Evolutionary conservation across 2,888 invertebrate species (phyloP).

Genomic region (Prostheceraeus crozeri): DNA sequence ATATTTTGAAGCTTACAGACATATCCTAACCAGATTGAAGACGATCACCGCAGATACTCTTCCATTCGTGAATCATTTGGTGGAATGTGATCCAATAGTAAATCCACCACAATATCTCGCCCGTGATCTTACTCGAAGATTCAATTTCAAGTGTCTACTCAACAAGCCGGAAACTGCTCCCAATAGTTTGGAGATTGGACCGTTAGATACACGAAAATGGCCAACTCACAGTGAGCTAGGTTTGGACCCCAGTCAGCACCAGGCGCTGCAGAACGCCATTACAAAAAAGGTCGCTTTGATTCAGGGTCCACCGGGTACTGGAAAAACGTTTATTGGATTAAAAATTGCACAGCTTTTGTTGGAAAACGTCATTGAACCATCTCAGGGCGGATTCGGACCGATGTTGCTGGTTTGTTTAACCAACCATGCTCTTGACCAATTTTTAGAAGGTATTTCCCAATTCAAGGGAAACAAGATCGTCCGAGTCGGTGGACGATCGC

Average conservation of each 20-base stretch:
- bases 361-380: too few species aligned
- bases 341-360: conserved; percentile 63
- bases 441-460: conserved; percentile 51
- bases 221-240: conserved; percentile 2
- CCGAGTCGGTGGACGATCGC: conserved; percentile 67
- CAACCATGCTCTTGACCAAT: conserved; percentile 56
- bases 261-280: conserved; percentile 20
- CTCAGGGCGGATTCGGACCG: conserved; percentile 43
- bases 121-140: too few species aligned
- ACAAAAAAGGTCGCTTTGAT: conserved; percentile 28
- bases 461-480: conserved; percentile 58
- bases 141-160: too few species aligned
- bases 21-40: conserved; percentile 66
- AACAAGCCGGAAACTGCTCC: too few species aligned
- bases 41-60: conserved; percentile 61
- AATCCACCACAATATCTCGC: conserved; percentile 58
- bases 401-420: conserved; percentile 55
- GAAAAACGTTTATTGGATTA: conserved; percentile 72
- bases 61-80: conserved; percentile 67
- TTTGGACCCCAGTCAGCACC: conserved; percentile 13
- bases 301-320: conserved; percentile 72
- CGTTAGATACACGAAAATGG: not conserved
- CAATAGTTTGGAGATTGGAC: too few species aligned
- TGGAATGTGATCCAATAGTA: conserved; percentile 58
- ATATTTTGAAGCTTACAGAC: conserved; percentile 71